A percentile compares a stretch with the other conserved stretches of the same genome.
These are phyloP conservation scores for Anguilla anguilla DNA, from an alignment of 2,797 vertebrate genomes.

Conservation along the genomic window DNA sequence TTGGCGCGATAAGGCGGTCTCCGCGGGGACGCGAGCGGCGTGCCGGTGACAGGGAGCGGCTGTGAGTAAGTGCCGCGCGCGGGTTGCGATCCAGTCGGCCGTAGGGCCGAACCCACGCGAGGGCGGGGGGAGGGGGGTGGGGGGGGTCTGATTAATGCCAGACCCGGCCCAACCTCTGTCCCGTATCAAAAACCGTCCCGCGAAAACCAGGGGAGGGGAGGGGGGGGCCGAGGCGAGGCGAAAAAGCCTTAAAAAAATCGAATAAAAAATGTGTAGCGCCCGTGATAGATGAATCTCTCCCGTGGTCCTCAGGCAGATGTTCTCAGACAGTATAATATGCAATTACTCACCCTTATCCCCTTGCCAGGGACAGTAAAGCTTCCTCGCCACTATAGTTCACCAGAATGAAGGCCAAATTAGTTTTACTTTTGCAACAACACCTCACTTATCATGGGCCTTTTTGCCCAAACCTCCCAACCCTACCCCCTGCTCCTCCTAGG, in stretches of 20 bases:
- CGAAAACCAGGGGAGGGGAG: conserved; percentile 65
- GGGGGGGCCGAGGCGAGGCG: conserved; percentile 78
- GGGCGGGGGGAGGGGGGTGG: conserved; percentile 61
- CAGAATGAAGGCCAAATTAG: conserved; percentile 97
- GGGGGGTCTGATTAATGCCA: conserved; percentile 89
- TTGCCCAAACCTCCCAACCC: conserved; percentile 50
- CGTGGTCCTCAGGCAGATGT: conserved; percentile 98
- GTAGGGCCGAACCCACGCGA: conserved; percentile 78
- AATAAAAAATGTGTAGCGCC: conserved; percentile 59
- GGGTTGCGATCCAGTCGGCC: conserved; percentile 97
- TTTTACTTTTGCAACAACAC: conserved; percentile 96
- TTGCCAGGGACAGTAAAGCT: conserved; percentile 99
- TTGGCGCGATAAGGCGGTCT: conserved; percentile 84
- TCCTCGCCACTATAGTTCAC: conserved; percentile 97
- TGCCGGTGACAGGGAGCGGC: conserved; percentile 85
- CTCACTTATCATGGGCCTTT: conserved; percentile 90
- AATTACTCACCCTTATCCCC: conserved; percentile 99
- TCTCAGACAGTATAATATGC: conserved; percentile 99
- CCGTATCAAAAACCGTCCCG: conserved; percentile 85
- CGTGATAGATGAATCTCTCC: conserved; percentile 96
- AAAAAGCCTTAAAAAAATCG: conserved; percentile 67
- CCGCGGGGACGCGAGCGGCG: conserved; percentile 81
- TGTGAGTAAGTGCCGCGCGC: conserved; percentile 89
- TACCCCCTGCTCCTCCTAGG: background rate
- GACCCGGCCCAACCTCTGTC: conserved; percentile 86